These are phyloP conservation scores for Lasius fuliginosus DNA, from an alignment of 2,888 invertebrate genomes.

Conservation along the genomic window DNA sequence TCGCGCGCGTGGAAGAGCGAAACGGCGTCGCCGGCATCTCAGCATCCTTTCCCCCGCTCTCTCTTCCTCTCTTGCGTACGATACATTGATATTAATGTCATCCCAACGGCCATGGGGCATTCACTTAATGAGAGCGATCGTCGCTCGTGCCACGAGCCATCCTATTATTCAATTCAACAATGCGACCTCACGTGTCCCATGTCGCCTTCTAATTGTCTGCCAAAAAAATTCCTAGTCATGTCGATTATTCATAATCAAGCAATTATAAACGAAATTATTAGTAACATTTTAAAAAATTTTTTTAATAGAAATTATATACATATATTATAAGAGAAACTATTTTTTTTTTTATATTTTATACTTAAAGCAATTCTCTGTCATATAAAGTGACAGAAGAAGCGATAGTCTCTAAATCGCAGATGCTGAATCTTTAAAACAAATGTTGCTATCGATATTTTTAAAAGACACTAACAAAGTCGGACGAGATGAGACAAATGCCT, in stretches of 20 bases:
- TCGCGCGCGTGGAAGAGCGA: slow-evolving; percentile 17
- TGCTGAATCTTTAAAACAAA: background rate
- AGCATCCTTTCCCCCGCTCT: slow-evolving; percentile 31
- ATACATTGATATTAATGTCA: slow-evolving; percentile 81
- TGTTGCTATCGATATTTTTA: background rate
- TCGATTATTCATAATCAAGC: background rate
- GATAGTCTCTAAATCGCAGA: background rate
- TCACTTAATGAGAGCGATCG: slow-evolving; percentile 76
- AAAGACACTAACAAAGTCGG: slow-evolving; percentile 35
- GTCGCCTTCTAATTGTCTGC: slow-evolving; percentile 24
- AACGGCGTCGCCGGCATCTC: slow-evolving; percentile 28
- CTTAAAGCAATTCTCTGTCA: background rate
- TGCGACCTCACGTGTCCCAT: slow-evolving; percentile 32
- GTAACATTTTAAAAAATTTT: background rate
- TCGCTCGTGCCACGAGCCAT: slow-evolving; percentile 78
- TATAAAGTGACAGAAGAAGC: background rate
- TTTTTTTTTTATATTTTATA: background rate
- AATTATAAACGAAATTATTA: background rate
- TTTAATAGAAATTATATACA: background rate
- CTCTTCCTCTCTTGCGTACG: slow-evolving; percentile 42
- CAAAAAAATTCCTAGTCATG: slow-evolving; percentile 5
- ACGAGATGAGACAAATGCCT: slow-evolving; percentile 55
- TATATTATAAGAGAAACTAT: background rate
- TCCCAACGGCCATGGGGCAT: slow-evolving; percentile 70
- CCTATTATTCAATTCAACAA: slow-evolving; percentile 78